phyloP scores from a whole-genome alignment of 2,888 invertebrate species.

The Tachina fera region DNA sequence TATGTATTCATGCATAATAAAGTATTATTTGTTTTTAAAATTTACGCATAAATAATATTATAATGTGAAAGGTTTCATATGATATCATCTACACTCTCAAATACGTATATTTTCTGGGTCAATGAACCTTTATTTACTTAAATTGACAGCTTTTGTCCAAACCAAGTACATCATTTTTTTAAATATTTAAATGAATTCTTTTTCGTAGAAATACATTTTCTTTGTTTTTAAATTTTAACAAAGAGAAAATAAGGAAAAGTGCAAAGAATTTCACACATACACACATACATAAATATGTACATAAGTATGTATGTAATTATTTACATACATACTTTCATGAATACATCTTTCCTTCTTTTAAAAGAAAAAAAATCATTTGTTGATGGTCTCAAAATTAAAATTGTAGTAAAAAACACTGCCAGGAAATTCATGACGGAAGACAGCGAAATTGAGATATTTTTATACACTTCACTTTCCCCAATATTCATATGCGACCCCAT shows the following conservation, averaged over 20 bases:
- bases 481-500: no score
- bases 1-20: slow-evolving; percentile 1
- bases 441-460: no score
- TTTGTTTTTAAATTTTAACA: slow-evolving; percentile 6
- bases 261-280: slow-evolving; percentile 5
- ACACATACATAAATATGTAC: not conserved
- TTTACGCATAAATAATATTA: not conserved
- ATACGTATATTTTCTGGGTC: not conserved
- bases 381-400: no score
- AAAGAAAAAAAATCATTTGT: no score
- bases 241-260: not conserved
- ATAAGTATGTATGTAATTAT: not conserved
- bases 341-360: no score
- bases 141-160: slow-evolving; percentile 6
- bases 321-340: not conserved
- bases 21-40: not conserved
- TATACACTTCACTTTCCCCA: no score
- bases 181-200: not conserved
- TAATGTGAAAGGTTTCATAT: slow-evolving; percentile 4
- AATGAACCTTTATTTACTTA: not conserved
- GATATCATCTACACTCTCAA: slow-evolving; percentile 13
- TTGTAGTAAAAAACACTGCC: no score
- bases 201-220: not conserved
- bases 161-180: not conserved
- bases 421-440: no score